phyloP scores from a whole-genome alignment of 2,797 vertebrate genomes.

The Molothrus aeneus region DNA sequence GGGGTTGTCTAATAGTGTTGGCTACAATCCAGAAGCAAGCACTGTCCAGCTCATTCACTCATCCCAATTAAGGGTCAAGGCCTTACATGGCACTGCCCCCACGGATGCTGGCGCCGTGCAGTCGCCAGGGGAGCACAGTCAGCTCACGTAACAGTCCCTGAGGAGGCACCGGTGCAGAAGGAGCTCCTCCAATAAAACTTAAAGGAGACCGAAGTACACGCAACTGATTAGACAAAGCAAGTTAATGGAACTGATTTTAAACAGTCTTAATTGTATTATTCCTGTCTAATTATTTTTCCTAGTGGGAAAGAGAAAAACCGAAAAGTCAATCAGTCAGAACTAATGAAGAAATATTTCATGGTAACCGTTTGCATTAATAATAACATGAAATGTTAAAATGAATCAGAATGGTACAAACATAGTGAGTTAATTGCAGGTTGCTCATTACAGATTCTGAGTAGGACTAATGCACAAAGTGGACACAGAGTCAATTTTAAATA shows the following conservation, averaged over 20 bases:
- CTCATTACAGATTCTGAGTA: slow-evolving; percentile 4
- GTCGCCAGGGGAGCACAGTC: background rate
- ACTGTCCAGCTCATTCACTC: background rate
- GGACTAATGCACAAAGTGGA: background rate
- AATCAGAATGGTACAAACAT: slow-evolving; percentile 10
- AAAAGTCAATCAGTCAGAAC: slow-evolving; percentile 31
- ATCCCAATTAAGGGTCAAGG: slow-evolving; percentile 22
- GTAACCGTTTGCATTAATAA: background rate
- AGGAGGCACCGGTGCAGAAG: background rate
- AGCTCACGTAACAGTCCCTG: background rate
- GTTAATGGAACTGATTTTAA: slow-evolving; percentile 26
- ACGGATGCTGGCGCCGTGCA: accelerated
- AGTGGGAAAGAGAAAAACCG: slow-evolving; percentile 7
- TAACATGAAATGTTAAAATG: slow-evolving; percentile 8
- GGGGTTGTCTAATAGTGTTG: slow-evolving; percentile 24
- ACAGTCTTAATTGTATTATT: slow-evolving; percentile 48
- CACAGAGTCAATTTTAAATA: background rate
- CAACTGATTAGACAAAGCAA: background rate
- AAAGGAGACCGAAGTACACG: background rate
- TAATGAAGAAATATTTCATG: slow-evolving; percentile 62
- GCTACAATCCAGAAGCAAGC: background rate
- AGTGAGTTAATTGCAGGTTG: slow-evolving; percentile 45
- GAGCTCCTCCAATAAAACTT: background rate
- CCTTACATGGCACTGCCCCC: background rate
- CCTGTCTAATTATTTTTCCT: slow-evolving; percentile 49